Base-by-base conservation (phyloP, 2,888 invertebrate genomes). In the Troilus luridus region DNA sequence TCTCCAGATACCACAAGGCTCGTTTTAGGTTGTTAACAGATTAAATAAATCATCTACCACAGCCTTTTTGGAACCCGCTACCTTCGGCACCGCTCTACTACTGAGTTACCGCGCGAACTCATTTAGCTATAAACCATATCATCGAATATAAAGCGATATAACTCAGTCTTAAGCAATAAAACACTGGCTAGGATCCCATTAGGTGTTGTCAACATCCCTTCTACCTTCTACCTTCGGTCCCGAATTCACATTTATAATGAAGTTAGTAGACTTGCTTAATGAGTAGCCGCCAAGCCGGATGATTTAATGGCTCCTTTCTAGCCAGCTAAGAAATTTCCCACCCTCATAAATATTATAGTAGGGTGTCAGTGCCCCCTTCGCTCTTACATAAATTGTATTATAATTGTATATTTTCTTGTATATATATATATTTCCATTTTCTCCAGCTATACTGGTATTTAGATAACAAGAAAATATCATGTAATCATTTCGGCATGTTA, bases 291-390 rank as follows among this genome's bases (percentile, higher is more conserved):
- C 72, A 77, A 41, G 17, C 19, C 41, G 41, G 17, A 77, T 77
- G 72, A 77, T 77, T 27, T 77, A 77, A 17, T 41, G 41, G 8
- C 27, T 19, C 72, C 72, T 77, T 41, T 41, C 72, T 41, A 17
- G 27, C 8, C 72, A 19, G 27, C 72, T 77, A 77, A 77, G 72
- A 41, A 77, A 77, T 77, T 77, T 27, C 72, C 12, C 72, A 8
- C 17, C 72, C 27, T 77, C 72, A 77, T 77, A 77, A 77, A 77
- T 77, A 77, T 77, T 77, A 27, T 41, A 77, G 19, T 17, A 77
- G 27, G 27, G 17, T 77, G 24, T 12, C 64, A 3, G 10, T 8
- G 64, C 9, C 14, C 72, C 41, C 41, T 77, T 12, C 27, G 72
- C 27, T 77, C 41, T 77, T 19, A 77, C 41, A 77, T 77, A 72